Conservation (phyloP, 2,797 vertebrate genomes). For the Pangasius mekongensis region DNA sequence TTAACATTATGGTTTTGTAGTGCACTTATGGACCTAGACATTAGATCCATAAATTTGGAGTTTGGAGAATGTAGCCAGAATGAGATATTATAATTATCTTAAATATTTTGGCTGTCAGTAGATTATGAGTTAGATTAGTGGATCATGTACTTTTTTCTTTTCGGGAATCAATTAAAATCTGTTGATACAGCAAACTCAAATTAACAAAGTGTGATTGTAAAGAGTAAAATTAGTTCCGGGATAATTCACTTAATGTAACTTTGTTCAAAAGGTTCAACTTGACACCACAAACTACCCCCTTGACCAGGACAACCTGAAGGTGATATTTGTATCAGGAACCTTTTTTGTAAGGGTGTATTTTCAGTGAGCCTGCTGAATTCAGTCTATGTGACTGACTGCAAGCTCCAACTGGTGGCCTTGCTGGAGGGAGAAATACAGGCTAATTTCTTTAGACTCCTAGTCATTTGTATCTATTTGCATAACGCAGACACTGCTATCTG, state of each 20-base stretch:
- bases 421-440: slow-evolving; percentile 46
- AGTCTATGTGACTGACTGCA: not conserved
- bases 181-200: not conserved
- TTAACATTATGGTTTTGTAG: not conserved
- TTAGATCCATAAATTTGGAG: not conserved
- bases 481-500: slow-evolving; percentile 56
- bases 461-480: slow-evolving; percentile 64
- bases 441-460: slow-evolving; percentile 46
- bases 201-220: not conserved
- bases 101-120: not conserved
- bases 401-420: not conserved
- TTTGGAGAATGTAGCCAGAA: not conserved
- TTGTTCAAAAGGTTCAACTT: not conserved
- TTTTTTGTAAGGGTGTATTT: not conserved
- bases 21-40: not conserved
- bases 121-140: not conserved
- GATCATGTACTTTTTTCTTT: not conserved
- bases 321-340: not conserved
- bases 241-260: not conserved
- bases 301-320: not conserved
- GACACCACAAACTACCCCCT: not conserved
- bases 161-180: not conserved
- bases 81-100: not conserved
- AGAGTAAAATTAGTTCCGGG: not conserved
- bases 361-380: not conserved